A percentile compares a stretch with the other conserved stretches of the same genome.
Conservation (phyloP, 2,888 invertebrate genomes). For the Euclidia mi region DNA sequence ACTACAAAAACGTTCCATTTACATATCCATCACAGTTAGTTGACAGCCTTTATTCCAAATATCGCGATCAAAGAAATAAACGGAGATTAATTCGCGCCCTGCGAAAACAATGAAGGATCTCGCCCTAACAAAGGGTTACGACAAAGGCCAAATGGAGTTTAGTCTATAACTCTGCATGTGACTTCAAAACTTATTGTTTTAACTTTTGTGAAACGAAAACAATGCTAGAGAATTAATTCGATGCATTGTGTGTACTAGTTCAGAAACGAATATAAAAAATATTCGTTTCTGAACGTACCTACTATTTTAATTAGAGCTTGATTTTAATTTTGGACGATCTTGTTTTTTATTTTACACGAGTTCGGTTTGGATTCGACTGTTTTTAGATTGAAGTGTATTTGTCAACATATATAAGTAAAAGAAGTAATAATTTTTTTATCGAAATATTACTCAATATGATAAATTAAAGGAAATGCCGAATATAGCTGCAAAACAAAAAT, state of each 20-base stretch:
- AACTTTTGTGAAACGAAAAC: conserved; percentile 79
- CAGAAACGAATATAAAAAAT: too few relatives aligned
- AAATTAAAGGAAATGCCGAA: too few relatives aligned
- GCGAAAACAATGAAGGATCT: conserved; percentile 78
- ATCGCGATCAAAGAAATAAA: conserved; percentile 86
- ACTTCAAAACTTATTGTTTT: conserved; percentile 83
- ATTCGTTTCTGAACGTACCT: conserved; percentile 41
- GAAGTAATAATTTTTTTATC: too few relatives aligned
- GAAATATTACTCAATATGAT: too few relatives aligned
- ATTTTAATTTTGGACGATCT: conserved; percentile 9
- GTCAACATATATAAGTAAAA: too few relatives aligned
- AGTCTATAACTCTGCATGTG: conserved; percentile 89
- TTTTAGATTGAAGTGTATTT: too few relatives aligned
- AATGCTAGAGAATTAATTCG: conserved; percentile 79
- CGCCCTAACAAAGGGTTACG: conserved; percentile 77
- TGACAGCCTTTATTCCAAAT: conserved; percentile 83
- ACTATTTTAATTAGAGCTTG: conserved; percentile 15
- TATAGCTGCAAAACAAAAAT: too few relatives aligned
- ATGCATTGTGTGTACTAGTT: conserved; percentile 61
- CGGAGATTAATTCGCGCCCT: conserved; percentile 87
- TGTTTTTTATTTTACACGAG: conserved; percentile 10
- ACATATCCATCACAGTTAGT: conserved; percentile 78
- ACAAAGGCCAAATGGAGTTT: conserved; percentile 79
- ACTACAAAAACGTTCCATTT: conserved; percentile 70
- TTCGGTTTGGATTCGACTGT: too few relatives aligned